Base-by-base conservation (phyloP, 1,140 invertebrate species). In the Ylistrum balloti region DNA sequence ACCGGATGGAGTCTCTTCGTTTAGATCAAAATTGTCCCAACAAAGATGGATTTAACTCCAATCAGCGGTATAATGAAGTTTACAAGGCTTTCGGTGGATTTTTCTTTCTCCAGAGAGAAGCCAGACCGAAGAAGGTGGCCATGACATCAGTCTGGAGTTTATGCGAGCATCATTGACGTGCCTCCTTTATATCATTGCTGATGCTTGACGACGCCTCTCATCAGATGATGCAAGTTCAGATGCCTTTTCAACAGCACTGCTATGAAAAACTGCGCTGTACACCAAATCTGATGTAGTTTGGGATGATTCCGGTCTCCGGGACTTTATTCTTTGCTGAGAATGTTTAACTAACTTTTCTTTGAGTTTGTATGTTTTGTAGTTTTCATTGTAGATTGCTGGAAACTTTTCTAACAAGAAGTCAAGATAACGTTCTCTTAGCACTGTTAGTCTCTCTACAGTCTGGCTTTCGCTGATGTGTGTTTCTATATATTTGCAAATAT, bases 1-100 rank as follows among this genome's bases (percentile, higher is more conserved):
- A 5, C 86, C 91, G 33, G 88, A 90, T 86, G 88, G 88, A 0
- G 87, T 89, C 32, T 91, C 91, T 45, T 91, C 89, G n/a, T n/a
- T n/a, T 28, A 89, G n/a, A 86, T 90, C 89, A 87, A 90, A 90
- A 85, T 91, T 91, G 87, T 91, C 89, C 91, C 88, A 91, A 38
- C 88, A 91, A 5, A 88, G 34, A 87, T 90, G 89, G n/a, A 88
- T 15, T n/a, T n/a, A n/a, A n/a, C n/a, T n/a, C n/a, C n/a, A n/a
- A n/a, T n/a, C n/a, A n/a, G n/a, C n/a, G n/a, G n/a, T n/a, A n/a
- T n/a, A n/a, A n/a, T n/a, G n/a, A n/a, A n/a, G n/a, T n/a, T n/a
- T n/a, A n/a, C n/a, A n/a, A n/a, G n/a, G n/a, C n/a, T n/a, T n/a
- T n/a, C n/a, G n/a, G n/a, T n/a, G n/a, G n/a, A n/a, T n/a, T n/a